These are phyloP conservation scores for Ciconia nigra DNA, from an alignment of 2,797 vertebrate species.

Conservation along the genomic window DNA sequence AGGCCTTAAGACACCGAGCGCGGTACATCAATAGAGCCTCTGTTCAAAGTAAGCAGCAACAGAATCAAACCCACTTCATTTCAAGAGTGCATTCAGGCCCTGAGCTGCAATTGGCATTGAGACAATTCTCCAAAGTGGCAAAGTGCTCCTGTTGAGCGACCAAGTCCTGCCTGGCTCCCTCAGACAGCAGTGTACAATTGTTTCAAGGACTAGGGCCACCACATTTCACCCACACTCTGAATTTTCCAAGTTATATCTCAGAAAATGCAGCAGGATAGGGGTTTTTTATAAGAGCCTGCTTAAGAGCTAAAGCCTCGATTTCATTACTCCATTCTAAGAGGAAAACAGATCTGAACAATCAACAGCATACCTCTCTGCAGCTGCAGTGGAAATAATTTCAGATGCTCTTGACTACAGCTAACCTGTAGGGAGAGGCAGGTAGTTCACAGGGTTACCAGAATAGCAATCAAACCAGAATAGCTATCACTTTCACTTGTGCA, in stretches of 20 bases:
- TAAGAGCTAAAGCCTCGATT: not conserved
- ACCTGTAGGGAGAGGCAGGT: not conserved
- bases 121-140: constrained; percentile 3
- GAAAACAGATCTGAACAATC: not conserved
- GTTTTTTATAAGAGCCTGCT: not conserved
- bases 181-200: accelerated
- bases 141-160: not conserved
- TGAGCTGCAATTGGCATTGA: not conserved
- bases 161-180: not conserved
- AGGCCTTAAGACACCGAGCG: not conserved
- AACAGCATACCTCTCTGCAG: not conserved
- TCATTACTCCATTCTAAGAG: not conserved
- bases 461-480: not conserved
- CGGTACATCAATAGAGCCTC: not conserved
- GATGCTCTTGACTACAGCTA: not conserved
- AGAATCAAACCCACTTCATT: constrained; percentile 42
- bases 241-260: not conserved
- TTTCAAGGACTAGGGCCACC: not conserved
- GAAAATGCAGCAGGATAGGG: not conserved
- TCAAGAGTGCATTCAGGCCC: constrained; percentile 31
- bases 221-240: not conserved
- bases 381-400: not conserved
- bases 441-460: not conserved
- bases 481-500: not conserved
- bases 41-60: not conserved